phyloP scores from a whole-genome alignment of 2,888 invertebrate genomes.

The Megalurothrips usitatus region DNA sequence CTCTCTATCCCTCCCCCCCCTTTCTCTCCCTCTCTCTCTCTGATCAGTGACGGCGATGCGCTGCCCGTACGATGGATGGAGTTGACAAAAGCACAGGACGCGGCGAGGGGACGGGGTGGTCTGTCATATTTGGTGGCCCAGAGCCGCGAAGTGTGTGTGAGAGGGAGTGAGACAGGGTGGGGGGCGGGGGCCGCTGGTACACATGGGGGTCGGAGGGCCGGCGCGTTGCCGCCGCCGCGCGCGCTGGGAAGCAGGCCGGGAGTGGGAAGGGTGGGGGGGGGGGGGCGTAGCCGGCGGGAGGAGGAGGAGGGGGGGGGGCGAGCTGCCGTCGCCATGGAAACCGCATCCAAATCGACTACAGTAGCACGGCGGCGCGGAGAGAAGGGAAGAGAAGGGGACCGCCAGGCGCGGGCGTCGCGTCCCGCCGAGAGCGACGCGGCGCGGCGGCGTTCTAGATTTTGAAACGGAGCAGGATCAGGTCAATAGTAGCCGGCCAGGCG shows the following conservation, averaged over 20 bases:
- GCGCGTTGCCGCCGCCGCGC: neutral
- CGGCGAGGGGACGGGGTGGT: neutral
- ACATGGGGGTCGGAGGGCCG: neutral
- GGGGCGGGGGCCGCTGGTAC: neutral
- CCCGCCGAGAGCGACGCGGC: neutral
- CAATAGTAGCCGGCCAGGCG: too few species aligned
- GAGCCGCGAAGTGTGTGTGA: neutral
- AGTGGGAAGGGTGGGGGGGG: neutral
- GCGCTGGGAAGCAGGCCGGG: neutral
- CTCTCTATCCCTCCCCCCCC: too few species aligned
- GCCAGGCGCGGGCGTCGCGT: neutral
- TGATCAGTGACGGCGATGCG: neutral
- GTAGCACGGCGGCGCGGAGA: neutral
- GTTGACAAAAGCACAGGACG: neutral
- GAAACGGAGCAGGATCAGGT: neutral
- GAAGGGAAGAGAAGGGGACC: too few species aligned
- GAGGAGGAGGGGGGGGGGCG: neutral
- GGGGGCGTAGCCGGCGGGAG: neutral
- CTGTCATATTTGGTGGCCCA: neutral
- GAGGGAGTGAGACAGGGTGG: neutral
- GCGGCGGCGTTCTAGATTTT: too few species aligned
- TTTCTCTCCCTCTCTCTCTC: too few species aligned
- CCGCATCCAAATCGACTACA: slow-evolving; percentile 26
- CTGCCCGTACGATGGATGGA: neutral
- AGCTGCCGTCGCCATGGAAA: slow-evolving; percentile 13